These are phyloP conservation scores for Phortica variegata DNA, from an alignment of 1,140 invertebrate genomes.

Conservation along the genomic window DNA sequence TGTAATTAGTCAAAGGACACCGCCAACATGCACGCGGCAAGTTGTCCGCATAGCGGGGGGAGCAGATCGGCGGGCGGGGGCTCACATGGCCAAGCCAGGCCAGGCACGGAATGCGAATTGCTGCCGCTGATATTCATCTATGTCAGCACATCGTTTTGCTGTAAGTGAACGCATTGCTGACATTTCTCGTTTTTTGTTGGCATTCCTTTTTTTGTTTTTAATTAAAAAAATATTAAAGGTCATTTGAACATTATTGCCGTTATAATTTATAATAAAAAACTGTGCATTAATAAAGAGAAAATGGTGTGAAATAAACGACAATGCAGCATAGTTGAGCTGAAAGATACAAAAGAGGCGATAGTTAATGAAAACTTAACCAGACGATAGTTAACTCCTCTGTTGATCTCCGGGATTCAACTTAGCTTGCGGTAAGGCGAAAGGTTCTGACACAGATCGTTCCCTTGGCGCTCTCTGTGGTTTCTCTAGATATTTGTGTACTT, in stretches of 20 bases:
- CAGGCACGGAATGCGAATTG: background rate
- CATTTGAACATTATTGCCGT: conserved; percentile 10
- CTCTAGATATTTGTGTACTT: too few relatives aligned
- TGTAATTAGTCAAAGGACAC: conserved; percentile 45
- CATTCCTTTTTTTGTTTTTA: conserved; percentile 5
- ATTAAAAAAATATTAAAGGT: conserved; percentile 1
- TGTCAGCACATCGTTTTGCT: conserved; percentile 52
- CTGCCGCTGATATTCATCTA: conserved; percentile 41
- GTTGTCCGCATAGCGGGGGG: background rate
- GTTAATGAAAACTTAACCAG: too few relatives aligned
- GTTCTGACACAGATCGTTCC: too few relatives aligned
- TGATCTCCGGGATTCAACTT: too few relatives aligned
- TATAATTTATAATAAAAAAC: conserved; percentile 26
- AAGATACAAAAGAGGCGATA: too few relatives aligned
- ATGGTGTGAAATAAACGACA: too few relatives aligned
- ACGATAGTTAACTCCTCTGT: too few relatives aligned
- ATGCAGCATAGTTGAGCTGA: too few relatives aligned
- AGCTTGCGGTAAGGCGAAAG: too few relatives aligned
- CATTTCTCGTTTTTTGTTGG: conserved; percentile 24
- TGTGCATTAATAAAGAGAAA: conserved; percentile 31
- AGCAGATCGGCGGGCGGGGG: background rate
- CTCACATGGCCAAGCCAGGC: background rate
- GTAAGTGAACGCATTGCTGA: conserved; percentile 1
- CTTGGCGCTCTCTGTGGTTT: too few relatives aligned
- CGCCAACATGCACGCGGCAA: conserved; percentile 24